These are phyloP conservation scores for Polypedilum vanderplanki DNA, from an alignment of 1,140 invertebrate species.

Conservation along the genomic window DNA sequence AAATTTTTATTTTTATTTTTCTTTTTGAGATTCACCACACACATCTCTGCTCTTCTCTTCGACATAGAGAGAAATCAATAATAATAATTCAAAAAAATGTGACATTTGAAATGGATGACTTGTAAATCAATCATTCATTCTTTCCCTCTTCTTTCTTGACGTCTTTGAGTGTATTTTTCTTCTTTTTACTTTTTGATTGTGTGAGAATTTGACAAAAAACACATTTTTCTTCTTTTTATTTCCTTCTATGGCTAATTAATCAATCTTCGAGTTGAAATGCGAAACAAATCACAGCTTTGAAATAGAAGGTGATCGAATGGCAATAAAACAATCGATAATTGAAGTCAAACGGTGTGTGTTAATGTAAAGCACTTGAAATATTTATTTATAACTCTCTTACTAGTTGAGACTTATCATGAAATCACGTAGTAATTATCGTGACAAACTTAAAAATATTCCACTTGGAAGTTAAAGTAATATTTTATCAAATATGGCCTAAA, in stretches of 20 bases:
- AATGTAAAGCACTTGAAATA: no score
- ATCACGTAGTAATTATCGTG: no score
- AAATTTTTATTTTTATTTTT: neutral
- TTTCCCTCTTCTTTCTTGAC: neutral
- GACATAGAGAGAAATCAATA: conserved; percentile 11
- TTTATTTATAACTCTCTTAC: no score
- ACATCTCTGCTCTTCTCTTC: neutral
- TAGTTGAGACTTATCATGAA: no score
- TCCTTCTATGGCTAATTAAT: neutral
- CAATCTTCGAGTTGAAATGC: neutral
- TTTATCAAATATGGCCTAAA: no score
- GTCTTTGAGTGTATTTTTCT: neutral
- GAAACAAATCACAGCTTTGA: conserved; percentile 7
- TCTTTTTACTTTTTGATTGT: neutral
- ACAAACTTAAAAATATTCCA: no score
- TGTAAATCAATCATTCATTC: conserved; percentile 14
- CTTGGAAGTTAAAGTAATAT: no score
- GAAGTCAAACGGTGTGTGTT: no score
- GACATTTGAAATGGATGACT: conserved; percentile 17
- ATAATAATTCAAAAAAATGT: conserved; percentile 5
- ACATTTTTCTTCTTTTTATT: neutral
- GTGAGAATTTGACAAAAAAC: neutral
- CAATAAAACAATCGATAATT: neutral
- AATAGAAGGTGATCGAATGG: conserved; percentile 11
- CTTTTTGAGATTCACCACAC: neutral